phyloP scores from a whole-genome alignment of 2,888 invertebrate species.

The Andrena dorsata region DNA sequence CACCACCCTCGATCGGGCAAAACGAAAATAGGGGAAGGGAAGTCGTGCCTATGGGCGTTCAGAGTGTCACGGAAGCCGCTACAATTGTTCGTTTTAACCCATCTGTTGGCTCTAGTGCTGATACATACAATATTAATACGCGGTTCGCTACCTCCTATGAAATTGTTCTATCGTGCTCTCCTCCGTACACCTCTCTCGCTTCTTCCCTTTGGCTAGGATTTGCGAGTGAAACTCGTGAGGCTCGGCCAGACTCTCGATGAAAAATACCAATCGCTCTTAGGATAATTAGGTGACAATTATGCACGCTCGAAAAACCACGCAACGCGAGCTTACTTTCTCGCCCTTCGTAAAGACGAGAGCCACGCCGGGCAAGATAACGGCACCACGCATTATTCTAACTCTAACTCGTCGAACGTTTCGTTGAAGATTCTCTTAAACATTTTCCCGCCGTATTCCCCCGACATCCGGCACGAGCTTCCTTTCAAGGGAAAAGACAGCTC shows the following conservation, averaged over 20 bases:
- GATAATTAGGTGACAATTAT: not conserved
- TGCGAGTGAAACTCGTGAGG: slow-evolving; percentile 10
- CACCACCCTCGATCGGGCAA: slow-evolving; percentile 46
- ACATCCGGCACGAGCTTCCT: not conserved
- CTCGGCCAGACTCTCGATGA: slow-evolving; percentile 6
- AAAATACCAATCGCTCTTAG: slow-evolving; percentile 37
- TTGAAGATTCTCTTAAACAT: not conserved
- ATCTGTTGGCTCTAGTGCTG: slow-evolving; percentile 52
- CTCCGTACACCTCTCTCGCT: slow-evolving; percentile 50
- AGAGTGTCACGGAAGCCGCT: slow-evolving; percentile 44
- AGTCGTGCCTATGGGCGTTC: slow-evolving; percentile 35
- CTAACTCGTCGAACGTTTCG: not conserved
- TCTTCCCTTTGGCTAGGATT: slow-evolving; percentile 44
- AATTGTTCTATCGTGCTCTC: slow-evolving; percentile 57
- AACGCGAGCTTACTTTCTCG: not conserved
- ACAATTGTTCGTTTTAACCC: slow-evolving; percentile 36
- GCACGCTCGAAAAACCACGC: slow-evolving; percentile 18
- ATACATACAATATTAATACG: slow-evolving; percentile 54
- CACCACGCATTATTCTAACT: not conserved
- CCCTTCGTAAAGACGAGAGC: slow-evolving; percentile 11
- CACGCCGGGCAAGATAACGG: slow-evolving; percentile 21
- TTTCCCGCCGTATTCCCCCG: slow-evolving; percentile 9
- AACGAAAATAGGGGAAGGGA: slow-evolving; percentile 17
- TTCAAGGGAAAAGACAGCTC: slow-evolving; percentile 29
- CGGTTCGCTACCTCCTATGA: slow-evolving; percentile 55